Conservation (phyloP, 2,113 vertebrate species). For the Scytalopus superciliaris region DNA sequence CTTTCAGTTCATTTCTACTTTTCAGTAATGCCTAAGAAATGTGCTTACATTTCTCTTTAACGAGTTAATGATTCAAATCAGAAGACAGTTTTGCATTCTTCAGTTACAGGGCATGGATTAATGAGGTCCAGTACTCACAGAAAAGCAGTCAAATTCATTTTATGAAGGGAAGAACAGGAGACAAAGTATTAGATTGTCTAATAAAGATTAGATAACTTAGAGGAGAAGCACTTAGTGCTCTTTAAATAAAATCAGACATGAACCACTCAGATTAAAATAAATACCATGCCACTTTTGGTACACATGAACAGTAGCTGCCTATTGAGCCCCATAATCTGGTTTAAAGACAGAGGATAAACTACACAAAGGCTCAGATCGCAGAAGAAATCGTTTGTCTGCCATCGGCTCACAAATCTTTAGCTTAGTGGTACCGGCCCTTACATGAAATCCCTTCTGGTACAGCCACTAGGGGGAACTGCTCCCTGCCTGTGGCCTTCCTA, state of each 20-base stretch:
- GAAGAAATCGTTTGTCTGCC: background rate
- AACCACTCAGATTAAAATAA: conserved; percentile 26
- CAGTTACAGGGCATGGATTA: background rate
- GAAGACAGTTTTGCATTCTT: background rate
- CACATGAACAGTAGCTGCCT: background rate
- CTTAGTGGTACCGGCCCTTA: accelerated
- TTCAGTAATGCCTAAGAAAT: conserved; percentile 21
- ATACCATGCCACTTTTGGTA: background rate
- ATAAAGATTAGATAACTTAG: conserved; percentile 26
- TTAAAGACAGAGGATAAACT: conserved; percentile 7
- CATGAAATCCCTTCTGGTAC: background rate
- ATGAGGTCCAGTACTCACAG: background rate
- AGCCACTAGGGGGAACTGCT: conserved; percentile 58
- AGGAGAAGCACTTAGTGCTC: conserved; percentile 19
- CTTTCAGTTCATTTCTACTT: background rate
- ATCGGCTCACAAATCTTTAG: background rate
- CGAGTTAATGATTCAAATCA: background rate
- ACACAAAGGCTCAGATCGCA: background rate
- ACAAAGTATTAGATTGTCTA: conserved; percentile 36
- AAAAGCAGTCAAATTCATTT: conserved; percentile 42
- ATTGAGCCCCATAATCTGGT: background rate
- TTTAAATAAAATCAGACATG: conserved; percentile 31
- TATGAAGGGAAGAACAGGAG: background rate
- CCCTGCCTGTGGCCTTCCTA: background rate
- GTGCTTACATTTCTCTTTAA: conserved; percentile 18